phyloP scores from a whole-genome alignment of 2,113 vertebrate genomes.

The Anser brachyrhynchus region DNA sequence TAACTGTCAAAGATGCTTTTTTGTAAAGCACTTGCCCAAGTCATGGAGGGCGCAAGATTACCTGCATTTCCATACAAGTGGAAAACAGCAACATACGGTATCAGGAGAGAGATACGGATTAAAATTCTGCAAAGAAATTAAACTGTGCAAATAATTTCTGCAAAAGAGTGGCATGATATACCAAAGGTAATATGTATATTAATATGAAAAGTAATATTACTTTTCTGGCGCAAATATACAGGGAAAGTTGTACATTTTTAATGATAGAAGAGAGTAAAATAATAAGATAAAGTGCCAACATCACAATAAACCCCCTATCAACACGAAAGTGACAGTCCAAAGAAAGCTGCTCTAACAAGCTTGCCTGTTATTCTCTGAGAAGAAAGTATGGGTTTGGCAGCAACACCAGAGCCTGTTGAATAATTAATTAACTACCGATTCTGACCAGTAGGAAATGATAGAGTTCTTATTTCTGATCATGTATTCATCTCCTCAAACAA shows the following conservation, averaged over 20 bases:
- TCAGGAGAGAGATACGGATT: constrained; percentile 12
- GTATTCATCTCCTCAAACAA: background rate
- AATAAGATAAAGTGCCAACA: constrained; percentile 5
- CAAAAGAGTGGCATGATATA: background rate
- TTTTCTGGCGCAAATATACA: background rate
- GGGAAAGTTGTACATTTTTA: constrained; percentile 8
- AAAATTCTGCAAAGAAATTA: background rate
- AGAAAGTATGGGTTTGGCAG: constrained; percentile 49
- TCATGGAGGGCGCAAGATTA: background rate
- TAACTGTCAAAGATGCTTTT: constrained; percentile 56
- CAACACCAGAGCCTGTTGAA: constrained; percentile 50
- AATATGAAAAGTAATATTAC: background rate
- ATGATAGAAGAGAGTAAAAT: background rate
- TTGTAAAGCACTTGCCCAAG: constrained; percentile 46
- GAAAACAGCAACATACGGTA: constrained; percentile 51
- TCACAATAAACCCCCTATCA: constrained; percentile 37
- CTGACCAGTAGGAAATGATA: constrained; percentile 30
- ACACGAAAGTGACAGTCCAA: constrained; percentile 44
- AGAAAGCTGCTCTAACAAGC: constrained; percentile 62
- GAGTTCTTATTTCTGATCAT: constrained; percentile 27
- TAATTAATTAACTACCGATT: constrained; percentile 36
- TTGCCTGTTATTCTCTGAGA: constrained; percentile 50
- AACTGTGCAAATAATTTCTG: background rate
- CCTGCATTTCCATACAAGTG: constrained; percentile 54
- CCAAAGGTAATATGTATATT: background rate